phyloP scores from a whole-genome alignment of 2,888 invertebrate species.

The Aelia acuminata region DNA sequence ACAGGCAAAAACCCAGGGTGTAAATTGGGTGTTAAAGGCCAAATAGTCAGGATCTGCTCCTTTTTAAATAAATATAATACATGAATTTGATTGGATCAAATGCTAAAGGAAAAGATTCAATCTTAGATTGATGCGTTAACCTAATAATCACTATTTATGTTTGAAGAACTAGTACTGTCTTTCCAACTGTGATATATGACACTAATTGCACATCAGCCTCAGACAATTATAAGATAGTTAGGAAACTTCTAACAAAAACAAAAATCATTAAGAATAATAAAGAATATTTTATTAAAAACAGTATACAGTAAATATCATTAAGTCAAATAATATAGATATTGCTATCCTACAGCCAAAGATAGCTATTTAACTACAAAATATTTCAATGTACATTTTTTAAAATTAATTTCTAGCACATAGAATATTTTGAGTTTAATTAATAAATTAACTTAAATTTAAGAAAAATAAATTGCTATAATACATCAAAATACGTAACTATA shows the following conservation, averaged over 20 bases:
- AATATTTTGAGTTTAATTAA: slow-evolving; percentile 34
- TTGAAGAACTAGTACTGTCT: no score
- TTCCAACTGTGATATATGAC: no score
- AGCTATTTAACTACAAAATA: neutral
- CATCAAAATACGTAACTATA: neutral
- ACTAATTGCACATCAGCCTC: no score
- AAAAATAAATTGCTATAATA: slow-evolving; percentile 29
- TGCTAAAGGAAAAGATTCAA: no score
- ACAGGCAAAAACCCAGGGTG: no score
- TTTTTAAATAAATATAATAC: no score
- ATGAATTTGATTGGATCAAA: no score
- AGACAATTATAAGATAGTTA: no score
- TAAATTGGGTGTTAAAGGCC: no score
- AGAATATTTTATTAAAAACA: slow-evolving; percentile 37
- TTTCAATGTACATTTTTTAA: neutral
- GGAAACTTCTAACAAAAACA: neutral
- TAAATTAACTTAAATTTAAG: slow-evolving; percentile 38
- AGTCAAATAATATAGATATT: neutral
- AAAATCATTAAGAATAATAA: slow-evolving; percentile 24
- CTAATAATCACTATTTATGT: no score
- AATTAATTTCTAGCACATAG: neutral
- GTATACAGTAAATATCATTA: slow-evolving; percentile 30
- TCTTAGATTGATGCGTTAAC: no score
- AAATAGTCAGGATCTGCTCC: no score
- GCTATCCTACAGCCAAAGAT: neutral